These are phyloP conservation scores for Atherinosoma microstoma DNA, from an alignment of 2,797 vertebrate genomes.

Conservation along the genomic window DNA sequence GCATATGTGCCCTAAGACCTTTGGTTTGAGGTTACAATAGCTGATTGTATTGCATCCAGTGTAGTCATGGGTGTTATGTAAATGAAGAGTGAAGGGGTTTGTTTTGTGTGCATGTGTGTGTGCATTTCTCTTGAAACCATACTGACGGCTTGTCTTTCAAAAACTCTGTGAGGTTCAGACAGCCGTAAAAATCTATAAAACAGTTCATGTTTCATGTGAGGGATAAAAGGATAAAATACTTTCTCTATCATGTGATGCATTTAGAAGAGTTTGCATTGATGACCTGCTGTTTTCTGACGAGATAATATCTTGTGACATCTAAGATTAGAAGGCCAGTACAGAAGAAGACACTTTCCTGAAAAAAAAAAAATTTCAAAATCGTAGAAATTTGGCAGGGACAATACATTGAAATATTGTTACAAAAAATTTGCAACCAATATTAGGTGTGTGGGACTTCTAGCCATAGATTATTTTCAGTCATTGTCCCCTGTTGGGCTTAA, in stretches of 20 bases:
- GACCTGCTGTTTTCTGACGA: constrained; percentile 3
- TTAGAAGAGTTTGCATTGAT: constrained; percentile 42
- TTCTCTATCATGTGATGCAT: constrained; percentile 43
- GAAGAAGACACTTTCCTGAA: constrained; percentile 9
- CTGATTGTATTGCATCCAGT: constrained; percentile 79
- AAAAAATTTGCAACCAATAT: not conserved
- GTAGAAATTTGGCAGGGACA: no score
- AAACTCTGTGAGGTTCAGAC: constrained; percentile 62
- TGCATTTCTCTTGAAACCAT: constrained; percentile 50
- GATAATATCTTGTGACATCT: constrained; percentile 16
- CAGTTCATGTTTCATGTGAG: constrained; percentile 62
- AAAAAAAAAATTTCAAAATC: no score
- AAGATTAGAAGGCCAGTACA: not conserved
- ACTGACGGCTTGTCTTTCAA: constrained; percentile 60
- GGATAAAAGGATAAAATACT: constrained; percentile 44
- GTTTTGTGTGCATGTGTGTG: constrained; percentile 33
- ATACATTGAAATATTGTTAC: no score
- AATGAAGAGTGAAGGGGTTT: constrained; percentile 19
- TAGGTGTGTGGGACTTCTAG: not conserved
- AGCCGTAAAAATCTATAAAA: constrained; percentile 59
- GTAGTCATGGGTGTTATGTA: constrained; percentile 61
- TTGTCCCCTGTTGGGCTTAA: no score
- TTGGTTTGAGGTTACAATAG: constrained; percentile 80
- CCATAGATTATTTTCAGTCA: no score
- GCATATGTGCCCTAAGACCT: constrained; percentile 76